These are phyloP conservation scores for Rotaria magnacalcarata DNA, from an alignment of 2,888 invertebrate genomes.

Conservation along the genomic window DNA sequence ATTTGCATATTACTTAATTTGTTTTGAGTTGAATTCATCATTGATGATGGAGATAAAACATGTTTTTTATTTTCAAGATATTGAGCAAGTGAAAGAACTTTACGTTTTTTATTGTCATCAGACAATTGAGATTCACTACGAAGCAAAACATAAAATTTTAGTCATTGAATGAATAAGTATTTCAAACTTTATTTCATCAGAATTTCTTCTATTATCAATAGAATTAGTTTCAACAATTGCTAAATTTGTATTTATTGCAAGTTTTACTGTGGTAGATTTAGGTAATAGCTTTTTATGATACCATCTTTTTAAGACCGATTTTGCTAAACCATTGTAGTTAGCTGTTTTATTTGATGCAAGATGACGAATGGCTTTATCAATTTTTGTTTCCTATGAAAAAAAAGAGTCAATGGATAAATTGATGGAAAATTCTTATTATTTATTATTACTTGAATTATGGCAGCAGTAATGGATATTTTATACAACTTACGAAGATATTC, in stretches of 20 bases:
- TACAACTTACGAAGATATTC: slow-evolving; percentile 11
- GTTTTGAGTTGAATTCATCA: neutral
- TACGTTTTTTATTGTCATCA: slow-evolving; percentile 16
- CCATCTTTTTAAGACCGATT: neutral
- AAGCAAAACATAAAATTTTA: neutral
- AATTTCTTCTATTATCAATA: no score
- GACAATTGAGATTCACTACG: neutral
- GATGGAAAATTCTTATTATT: neutral
- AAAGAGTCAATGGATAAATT: neutral
- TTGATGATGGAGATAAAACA: neutral
- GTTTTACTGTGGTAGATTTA: neutral
- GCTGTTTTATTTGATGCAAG: slow-evolving; percentile 4
- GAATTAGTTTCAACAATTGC: neutral
- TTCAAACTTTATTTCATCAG: neutral
- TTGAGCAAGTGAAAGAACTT: slow-evolving; percentile 19
- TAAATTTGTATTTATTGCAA: neutral
- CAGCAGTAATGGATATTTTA: neutral
- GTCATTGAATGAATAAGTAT: neutral
- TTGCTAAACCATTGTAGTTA: neutral
- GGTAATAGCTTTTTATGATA: neutral
- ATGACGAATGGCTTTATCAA: neutral
- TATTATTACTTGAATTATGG: neutral
- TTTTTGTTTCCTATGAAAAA: neutral
- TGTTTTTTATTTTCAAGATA: neutral
- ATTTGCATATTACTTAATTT: neutral